These are phyloP conservation scores for Zoanthus gigantus DNA, from an alignment of 92 coral and sea anemone genomes.

Conservation along the genomic window DNA sequence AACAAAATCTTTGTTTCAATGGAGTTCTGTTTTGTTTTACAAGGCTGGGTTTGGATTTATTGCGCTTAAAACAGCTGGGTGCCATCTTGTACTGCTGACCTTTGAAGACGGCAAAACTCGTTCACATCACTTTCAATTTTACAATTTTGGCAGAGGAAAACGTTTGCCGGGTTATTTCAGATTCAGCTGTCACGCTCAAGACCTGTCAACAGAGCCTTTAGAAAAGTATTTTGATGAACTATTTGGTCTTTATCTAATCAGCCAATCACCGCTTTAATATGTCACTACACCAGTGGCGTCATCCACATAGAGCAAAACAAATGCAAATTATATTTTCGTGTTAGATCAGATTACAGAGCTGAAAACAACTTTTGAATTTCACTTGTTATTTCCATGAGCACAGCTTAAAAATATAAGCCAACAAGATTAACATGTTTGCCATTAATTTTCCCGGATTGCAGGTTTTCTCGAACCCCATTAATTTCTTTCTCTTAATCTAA, in stretches of 20 bases:
- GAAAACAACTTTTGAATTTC: background rate
- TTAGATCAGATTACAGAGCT: background rate
- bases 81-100: background rate
- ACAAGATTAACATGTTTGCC: too few relatives aligned
- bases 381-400: too few relatives aligned
- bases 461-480: too few relatives aligned
- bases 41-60: conserved; percentile 37
- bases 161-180: background rate
- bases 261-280: conserved; percentile 18
- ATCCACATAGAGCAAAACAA: background rate
- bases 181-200: conserved; percentile 36
- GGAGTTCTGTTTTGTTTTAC: conserved; percentile 75
- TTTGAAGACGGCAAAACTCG: background rate
- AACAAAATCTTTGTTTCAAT: conserved; percentile 75
- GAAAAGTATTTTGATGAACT: background rate
- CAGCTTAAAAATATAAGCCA: too few relatives aligned
- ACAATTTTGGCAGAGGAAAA: background rate
- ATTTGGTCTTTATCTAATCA: conserved; percentile 10
- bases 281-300: background rate
- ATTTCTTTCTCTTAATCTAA: too few relatives aligned
- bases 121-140: background rate
- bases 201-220: conserved; percentile 32
- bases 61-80: conserved; percentile 7
- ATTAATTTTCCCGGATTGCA: too few relatives aligned
- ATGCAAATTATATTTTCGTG: background rate